Conservation (phyloP, 2,888 invertebrate genomes). For the Polymixis lichenea region DNA sequence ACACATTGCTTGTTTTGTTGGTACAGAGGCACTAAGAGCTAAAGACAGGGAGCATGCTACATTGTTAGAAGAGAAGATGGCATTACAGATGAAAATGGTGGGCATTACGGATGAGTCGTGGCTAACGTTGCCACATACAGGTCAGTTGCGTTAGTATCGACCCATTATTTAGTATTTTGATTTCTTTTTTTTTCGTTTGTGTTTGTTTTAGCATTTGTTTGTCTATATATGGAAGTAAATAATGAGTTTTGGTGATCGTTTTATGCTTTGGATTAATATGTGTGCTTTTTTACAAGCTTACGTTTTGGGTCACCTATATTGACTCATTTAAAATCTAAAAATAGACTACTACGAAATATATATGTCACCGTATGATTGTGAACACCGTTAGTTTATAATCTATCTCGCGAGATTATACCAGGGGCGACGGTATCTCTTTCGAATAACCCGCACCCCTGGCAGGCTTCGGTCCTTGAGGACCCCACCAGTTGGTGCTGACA, state of each 20-base stretch:
- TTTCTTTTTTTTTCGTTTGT: constrained; percentile 12
- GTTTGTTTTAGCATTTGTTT: neutral
- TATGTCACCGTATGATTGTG: too few species aligned
- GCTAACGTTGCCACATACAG: constrained; percentile 79
- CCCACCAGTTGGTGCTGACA: too few species aligned
- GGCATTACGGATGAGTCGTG: constrained; percentile 89
- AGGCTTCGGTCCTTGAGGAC: too few species aligned
- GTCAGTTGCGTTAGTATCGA: constrained; percentile 68
- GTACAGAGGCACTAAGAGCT: constrained; percentile 94
- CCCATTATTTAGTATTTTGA: constrained; percentile 45
- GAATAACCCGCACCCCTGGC: too few species aligned
- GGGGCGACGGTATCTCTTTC: too few species aligned
- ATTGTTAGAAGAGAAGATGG: constrained; percentile 97
- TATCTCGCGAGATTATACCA: too few species aligned
- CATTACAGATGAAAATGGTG: constrained; percentile 94
- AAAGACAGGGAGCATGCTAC: constrained; percentile 97
- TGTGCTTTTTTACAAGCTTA: neutral
- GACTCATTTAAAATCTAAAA: too few species aligned
- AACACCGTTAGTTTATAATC: too few species aligned
- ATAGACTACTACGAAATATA: too few species aligned
- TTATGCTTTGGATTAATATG: neutral
- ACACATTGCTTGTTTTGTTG: constrained; percentile 39
- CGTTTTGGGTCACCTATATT: too few species aligned
- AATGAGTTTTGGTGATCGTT: neutral
- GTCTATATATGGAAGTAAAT: neutral